phyloP scores from a whole-genome alignment of 1,140 invertebrate species.

The Magallana ariakensis region DNA sequence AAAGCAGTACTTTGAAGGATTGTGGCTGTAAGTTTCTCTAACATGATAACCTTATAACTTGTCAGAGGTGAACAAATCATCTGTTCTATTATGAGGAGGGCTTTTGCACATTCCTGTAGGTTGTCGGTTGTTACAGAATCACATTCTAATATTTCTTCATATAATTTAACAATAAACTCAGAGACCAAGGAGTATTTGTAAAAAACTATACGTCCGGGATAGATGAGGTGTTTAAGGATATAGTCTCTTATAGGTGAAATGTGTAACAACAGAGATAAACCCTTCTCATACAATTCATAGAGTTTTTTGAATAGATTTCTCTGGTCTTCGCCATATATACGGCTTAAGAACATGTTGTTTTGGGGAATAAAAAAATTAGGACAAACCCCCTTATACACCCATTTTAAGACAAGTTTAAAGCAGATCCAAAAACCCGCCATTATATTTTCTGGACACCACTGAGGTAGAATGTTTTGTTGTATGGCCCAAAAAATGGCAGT shows the following conservation, averaged over 20 bases:
- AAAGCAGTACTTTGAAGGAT: not conserved
- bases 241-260: not conserved
- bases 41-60: not conserved
- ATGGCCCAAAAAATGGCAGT: conserved; percentile 50
- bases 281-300: not conserved
- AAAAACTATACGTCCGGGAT: not conserved
- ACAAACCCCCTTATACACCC: conserved; percentile 46
- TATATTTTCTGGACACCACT: not conserved
- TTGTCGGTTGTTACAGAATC: not conserved
- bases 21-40: not conserved
- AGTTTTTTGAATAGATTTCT: not conserved
- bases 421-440: conserved; percentile 35
- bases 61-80: not conserved
- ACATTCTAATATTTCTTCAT: not conserved
- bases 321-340: not conserved
- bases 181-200: not conserved
- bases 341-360: conserved; percentile 50
- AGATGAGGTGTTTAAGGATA: not conserved
- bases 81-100: not conserved
- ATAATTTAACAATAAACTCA: not conserved
- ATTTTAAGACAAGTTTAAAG: conserved; percentile 27
- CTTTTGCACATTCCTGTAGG: not conserved
- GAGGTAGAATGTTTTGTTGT: not conserved
- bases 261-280: not conserved
- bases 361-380: conserved; percentile 52